Percentiles rank a stretch among this genome's conserved stretches.
These are phyloP conservation scores for Gymnothorax reevesii DNA, from an alignment of 2,797 vertebrate species.

Conservation along the genomic window DNA sequence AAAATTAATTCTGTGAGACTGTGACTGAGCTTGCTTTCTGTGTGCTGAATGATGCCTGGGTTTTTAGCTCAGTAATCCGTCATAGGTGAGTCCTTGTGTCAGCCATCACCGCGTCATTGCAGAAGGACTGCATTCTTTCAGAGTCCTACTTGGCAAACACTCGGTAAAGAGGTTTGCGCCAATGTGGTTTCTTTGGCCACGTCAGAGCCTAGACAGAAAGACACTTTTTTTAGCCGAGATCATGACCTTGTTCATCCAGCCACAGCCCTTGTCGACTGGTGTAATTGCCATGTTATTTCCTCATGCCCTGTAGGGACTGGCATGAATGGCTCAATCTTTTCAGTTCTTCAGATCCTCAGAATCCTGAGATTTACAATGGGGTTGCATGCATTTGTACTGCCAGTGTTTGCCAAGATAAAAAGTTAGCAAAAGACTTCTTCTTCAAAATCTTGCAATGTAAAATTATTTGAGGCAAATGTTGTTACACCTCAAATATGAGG, in stretches of 20 bases:
- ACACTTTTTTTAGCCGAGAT: not conserved
- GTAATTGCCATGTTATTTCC: conserved; percentile 10
- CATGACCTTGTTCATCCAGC: not conserved
- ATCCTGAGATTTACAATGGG: not conserved
- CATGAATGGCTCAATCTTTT: not conserved
- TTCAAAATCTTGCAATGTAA: not conserved
- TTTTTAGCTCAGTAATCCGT: not conserved
- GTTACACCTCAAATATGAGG: not conserved
- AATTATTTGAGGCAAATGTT: not conserved
- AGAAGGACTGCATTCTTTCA: conserved; percentile 3
- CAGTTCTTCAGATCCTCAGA: not conserved
- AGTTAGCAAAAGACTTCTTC: not conserved
- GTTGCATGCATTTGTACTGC: not conserved
- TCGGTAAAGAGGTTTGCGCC: not conserved
- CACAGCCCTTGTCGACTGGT: not conserved
- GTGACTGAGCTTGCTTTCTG: not conserved
- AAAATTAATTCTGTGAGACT: not conserved
- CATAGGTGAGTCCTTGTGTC: not conserved
- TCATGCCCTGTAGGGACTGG: not conserved
- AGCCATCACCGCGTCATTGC: not conserved
- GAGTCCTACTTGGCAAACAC: not conserved
- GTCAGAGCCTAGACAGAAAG: not conserved
- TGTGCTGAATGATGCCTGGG: not conserved
- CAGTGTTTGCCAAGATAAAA: not conserved
- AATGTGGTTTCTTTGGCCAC: not conserved